These are phyloP conservation scores for Phyllotreta striolata DNA, from an alignment of 2,888 invertebrate genomes.

Conservation along the genomic window DNA sequence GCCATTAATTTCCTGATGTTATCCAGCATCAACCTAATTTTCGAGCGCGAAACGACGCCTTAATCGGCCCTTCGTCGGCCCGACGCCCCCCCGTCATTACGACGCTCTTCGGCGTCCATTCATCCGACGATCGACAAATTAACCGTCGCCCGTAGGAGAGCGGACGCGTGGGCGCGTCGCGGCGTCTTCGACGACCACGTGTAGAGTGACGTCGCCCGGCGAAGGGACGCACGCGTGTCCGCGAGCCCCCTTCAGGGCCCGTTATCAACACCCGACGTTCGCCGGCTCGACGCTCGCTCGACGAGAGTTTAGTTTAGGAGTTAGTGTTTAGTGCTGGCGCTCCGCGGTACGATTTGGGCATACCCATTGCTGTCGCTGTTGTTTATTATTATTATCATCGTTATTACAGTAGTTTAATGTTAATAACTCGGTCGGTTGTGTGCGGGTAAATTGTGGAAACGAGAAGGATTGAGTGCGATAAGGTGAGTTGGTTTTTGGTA, in stretches of 20 bases:
- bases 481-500: too few relatives aligned
- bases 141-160: slow-evolving; percentile 15
- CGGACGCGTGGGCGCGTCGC: slow-evolving; percentile 11
- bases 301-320: too few relatives aligned
- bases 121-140: slow-evolving; percentile 11
- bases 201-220: slow-evolving; percentile 26
- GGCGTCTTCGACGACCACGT: slow-evolving; percentile 33
- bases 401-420: background rate
- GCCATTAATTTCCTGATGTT: too few relatives aligned
- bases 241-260: slow-evolving; percentile 1
- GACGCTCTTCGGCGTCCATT: slow-evolving; percentile 9
- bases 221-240: slow-evolving; percentile 14
- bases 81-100: slow-evolving; percentile 2
- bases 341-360: too few relatives aligned
- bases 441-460: slow-evolving; percentile 6
- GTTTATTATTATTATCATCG: slow-evolving; percentile 6
- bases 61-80: too few relatives aligned
- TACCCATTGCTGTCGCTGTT: too few relatives aligned
- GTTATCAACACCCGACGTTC: slow-evolving; percentile 15
- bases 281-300: slow-evolving; percentile 10
- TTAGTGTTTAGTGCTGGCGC: too few relatives aligned
- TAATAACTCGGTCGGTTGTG: too few relatives aligned
- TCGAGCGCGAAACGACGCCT: too few relatives aligned
- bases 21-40: too few relatives aligned
- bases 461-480: background rate